These are phyloP conservation scores for Drosophila limbata DNA, from an alignment of 2,888 invertebrate genomes.

Conservation along the genomic window DNA sequence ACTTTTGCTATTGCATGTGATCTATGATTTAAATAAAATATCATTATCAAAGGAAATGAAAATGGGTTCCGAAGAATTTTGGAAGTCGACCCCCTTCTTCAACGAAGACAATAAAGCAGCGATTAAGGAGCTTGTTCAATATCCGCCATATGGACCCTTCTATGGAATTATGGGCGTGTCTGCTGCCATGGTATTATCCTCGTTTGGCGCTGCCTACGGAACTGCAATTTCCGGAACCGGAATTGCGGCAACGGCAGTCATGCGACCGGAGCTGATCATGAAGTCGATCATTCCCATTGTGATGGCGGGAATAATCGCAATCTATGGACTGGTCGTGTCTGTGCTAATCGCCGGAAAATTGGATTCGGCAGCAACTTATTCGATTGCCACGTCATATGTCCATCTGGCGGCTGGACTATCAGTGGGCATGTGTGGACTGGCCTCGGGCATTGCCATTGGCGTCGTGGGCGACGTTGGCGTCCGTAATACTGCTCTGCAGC, in stretches of 20 bases:
- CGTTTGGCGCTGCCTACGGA: constrained; percentile 95
- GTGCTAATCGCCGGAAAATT: constrained; percentile 94
- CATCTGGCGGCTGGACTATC: constrained; percentile 98
- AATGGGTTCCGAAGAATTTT: neutral
- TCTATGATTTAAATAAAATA: constrained; percentile 44
- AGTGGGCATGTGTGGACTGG: constrained; percentile 98
- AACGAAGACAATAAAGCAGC: neutral
- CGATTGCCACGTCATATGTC: constrained; percentile 93
- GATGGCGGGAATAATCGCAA: constrained; percentile 99
- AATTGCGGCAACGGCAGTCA: constrained; percentile 99
- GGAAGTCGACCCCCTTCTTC: neutral
- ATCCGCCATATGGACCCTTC: constrained; percentile 62
- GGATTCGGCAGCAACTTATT: constrained; percentile 35
- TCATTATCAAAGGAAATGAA: constrained; percentile 1
- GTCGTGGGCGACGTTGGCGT: constrained; percentile 87
- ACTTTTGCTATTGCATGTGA: constrained; percentile 46
- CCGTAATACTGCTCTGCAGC: constrained; percentile 98
- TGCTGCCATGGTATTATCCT: constrained; percentile 60
- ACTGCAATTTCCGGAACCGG: constrained; percentile 88
- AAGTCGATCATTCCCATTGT: constrained; percentile 99
- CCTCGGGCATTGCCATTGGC: constrained; percentile 99
- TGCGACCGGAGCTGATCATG: constrained; percentile 99
- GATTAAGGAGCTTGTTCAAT: neutral
- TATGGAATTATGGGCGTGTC: constrained; percentile 67
- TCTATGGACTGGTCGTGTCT: constrained; percentile 98